A percentile compares a stretch with the other conserved stretches of the same genome.
Evolutionary conservation across 2,888 invertebrate genomes (phyloP).

Genomic region (Holacanthella duospinosa): DNA sequence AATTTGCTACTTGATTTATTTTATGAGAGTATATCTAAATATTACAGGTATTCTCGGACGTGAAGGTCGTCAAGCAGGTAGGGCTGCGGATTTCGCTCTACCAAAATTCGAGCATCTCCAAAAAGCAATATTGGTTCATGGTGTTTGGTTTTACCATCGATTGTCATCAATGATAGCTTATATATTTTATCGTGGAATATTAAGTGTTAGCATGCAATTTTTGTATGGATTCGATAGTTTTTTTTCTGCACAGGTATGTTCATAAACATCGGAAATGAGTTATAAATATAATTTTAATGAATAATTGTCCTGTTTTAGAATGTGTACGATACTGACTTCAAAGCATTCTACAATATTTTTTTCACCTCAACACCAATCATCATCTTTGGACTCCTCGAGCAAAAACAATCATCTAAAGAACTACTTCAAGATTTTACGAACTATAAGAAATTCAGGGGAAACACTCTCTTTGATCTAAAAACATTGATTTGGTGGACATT

Average conservation of each 20-base stretch:
- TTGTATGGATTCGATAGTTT: slow-evolving; percentile 45
- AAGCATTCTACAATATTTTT: slow-evolving; percentile 64
- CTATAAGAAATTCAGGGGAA: too few species aligned
- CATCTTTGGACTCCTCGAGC: too few species aligned
- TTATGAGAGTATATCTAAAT: too few species aligned
- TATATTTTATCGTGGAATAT: slow-evolving; percentile 76
- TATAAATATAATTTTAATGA: not conserved
- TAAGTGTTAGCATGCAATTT: slow-evolving; percentile 56
- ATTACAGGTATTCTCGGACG: slow-evolving; percentile 50
- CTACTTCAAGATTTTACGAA: too few species aligned
- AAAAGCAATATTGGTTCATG: slow-evolving; percentile 65
- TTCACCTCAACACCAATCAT: slow-evolving; percentile 68
- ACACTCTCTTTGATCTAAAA: too few species aligned
- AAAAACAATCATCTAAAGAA: too few species aligned
- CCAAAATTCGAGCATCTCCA: slow-evolving; percentile 69
- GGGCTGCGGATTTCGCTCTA: slow-evolving; percentile 75
- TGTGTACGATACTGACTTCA: slow-evolving; percentile 61
- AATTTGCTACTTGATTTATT: too few species aligned
- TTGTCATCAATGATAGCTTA: slow-evolving; percentile 64
- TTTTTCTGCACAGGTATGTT: slow-evolving; percentile 45
- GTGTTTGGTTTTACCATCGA: slow-evolving; percentile 70
- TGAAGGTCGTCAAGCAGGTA: too few species aligned
- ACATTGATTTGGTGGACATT: too few species aligned
- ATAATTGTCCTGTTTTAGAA: slow-evolving; percentile 52
- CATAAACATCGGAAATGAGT: not conserved